A percentile compares a stretch with the other conserved stretches of the same genome.
phyloP scores from a whole-genome alignment of 2,888 invertebrate genomes.

The Zhengitettix transpicula region DNA sequence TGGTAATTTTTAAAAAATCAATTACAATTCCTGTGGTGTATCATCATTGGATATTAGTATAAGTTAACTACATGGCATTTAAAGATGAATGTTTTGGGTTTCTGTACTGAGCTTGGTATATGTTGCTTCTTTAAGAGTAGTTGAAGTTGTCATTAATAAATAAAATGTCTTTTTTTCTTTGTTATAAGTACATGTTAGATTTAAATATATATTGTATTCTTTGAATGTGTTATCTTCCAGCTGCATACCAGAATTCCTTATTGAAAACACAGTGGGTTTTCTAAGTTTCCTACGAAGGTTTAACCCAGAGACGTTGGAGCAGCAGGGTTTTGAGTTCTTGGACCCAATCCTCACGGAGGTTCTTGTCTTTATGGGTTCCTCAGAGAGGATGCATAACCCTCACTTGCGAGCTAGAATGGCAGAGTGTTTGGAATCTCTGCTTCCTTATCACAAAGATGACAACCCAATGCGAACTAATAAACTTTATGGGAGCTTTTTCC shows the following conservation, averaged over 20 bases:
- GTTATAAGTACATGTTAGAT: neutral
- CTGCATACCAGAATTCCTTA: constrained; percentile 76
- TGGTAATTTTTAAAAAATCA: too few species aligned
- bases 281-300: constrained; percentile 59
- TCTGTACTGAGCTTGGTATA: neutral
- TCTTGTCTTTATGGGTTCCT: constrained; percentile 76
- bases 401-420: constrained; percentile 82
- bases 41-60: too few species aligned
- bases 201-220: neutral
- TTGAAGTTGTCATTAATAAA: neutral
- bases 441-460: constrained; percentile 53
- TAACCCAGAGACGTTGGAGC: constrained; percentile 42
- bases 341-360: constrained; percentile 61
- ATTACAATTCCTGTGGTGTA: too few species aligned
- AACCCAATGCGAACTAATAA: constrained; percentile 27
- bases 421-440: constrained; percentile 70
- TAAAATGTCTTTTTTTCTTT: neutral
- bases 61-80: neutral
- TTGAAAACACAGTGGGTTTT: constrained; percentile 74
- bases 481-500: constrained; percentile 33
- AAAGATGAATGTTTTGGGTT: neutral
- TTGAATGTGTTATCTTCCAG: constrained; percentile 25
- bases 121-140: too few species aligned
- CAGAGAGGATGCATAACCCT: constrained; percentile 68
- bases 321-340: constrained; percentile 43